Base-by-base conservation (phyloP, 2,113 vertebrate genomes). In the Cranoglanis bouderius region DNA sequence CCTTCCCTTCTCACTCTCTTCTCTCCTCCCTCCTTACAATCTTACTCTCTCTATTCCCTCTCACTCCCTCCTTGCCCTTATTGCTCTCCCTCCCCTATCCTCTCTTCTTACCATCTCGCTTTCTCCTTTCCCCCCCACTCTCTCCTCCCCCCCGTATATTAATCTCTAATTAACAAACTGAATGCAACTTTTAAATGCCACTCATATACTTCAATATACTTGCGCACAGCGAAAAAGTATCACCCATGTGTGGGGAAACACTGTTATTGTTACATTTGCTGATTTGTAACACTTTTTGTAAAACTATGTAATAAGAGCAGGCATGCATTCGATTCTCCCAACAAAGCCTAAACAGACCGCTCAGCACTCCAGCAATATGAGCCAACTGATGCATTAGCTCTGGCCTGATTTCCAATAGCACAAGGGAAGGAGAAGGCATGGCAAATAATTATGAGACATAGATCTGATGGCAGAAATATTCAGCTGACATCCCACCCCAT, bases 391-490 rank as follows among this genome's bases (percentile, higher is more conserved):
- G 87, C 84, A 93, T 91, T 32, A 90, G 84, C 82, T 90, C 75
- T 89, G 85, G 35, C 51, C 72, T 90, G 77, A 92, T 82, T 93
- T 92, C 88, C 90, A 87, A 83, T 59, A 82, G 74, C 75, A 91
- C 61, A 59, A 82, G 77, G 81, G 85, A 88, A 82, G 21, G 59
- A 90, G 78, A 91, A 88, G 84, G 88, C 87, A 92, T 82, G 32
- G 83, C 63, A 67, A 85, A 93, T 92, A 80, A 92, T 88, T 65
- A 93, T 87, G 82, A 87, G 74, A 49, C 78, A 89, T 77, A 78
- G 84, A 86, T 88, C 77, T 88, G 78, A 86, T 86, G 83, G 67
- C 29, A 70, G 80, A 86, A 86, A 90, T 85, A 82, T 82, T 82
- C 57, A 16, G n/a, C 59, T 65, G 59, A 46, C 61, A 88, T 63